Evolutionary conservation across 2,797 vertebrate genomes (phyloP).

Genomic region (Antrozous pallidus): DNA sequence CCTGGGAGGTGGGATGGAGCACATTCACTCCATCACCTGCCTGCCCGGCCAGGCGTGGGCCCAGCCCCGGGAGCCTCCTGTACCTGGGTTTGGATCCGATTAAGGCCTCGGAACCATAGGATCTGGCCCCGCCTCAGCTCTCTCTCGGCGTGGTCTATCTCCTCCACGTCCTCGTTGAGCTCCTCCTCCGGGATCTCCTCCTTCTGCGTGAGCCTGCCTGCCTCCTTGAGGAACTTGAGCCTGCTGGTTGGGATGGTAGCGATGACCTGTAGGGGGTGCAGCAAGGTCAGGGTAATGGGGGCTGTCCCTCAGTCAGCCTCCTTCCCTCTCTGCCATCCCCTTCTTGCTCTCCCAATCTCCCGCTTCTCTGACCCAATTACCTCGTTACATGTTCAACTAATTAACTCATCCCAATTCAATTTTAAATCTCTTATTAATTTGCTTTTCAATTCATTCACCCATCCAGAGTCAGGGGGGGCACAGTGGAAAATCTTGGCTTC

Average conservation of each 20-base stretch:
- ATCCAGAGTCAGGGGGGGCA: neutral
- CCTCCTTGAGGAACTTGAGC: conserved; percentile 94
- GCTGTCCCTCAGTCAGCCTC: neutral
- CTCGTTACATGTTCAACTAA: neutral
- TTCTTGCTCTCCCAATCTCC: neutral
- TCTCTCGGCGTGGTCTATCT: conserved; percentile 97
- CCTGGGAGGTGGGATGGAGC: neutral
- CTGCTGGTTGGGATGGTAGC: conserved; percentile 93
- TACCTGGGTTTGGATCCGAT: conserved; percentile 99
- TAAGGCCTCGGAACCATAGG: conserved; percentile 98
- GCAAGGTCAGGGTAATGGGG: neutral
- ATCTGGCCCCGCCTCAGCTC: conserved; percentile 97
- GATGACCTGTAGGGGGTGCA: conserved; percentile 87
- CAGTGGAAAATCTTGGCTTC: neutral
- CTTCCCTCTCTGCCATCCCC: neutral
- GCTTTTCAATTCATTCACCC: neutral
- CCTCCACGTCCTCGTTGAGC: conserved; percentile 94
- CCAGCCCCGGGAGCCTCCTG: neutral
- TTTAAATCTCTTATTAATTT: neutral
- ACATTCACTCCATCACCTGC: neutral
- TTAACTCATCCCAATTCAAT: neutral
- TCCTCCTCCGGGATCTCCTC: conserved; percentile 95
- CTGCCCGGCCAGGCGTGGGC: neutral
- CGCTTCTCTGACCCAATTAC: neutral
- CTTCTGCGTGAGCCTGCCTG: conserved; percentile 93